These are phyloP conservation scores for Himalopsyche tibetana DNA, from an alignment of 2,888 invertebrate genomes.

Conservation along the genomic window DNA sequence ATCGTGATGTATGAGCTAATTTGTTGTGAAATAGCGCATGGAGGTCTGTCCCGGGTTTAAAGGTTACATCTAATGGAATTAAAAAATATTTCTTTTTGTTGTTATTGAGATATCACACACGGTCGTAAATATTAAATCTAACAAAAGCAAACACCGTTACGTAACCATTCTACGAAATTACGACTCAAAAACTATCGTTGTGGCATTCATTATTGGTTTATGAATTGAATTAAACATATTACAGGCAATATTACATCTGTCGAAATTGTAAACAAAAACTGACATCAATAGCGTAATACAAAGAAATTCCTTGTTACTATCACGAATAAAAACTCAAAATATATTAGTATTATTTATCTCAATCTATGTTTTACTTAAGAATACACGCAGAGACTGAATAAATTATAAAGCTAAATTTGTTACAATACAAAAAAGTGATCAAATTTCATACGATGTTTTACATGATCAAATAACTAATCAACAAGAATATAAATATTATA, in stretches of 20 bases:
- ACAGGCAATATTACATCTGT: slow-evolving; percentile 21
- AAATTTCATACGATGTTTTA: too few species aligned
- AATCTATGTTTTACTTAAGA: too few species aligned
- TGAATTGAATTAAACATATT: slow-evolving; percentile 38
- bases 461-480: too few species aligned
- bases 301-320: neutral
- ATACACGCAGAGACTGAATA: neutral
- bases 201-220: slow-evolving; percentile 13
- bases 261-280: slow-evolving; percentile 21
- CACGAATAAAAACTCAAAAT: neutral
- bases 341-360: too few species aligned
- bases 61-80: slow-evolving; percentile 58
- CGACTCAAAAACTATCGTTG: slow-evolving; percentile 6
- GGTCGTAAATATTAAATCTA: slow-evolving; percentile 32
- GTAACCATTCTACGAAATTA: slow-evolving; percentile 9
- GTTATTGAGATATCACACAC: slow-evolving; percentile 46
- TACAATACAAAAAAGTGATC: too few species aligned
- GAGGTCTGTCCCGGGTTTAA: slow-evolving; percentile 56
- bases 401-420: slow-evolving; percentile 31
- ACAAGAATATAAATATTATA: too few species aligned
- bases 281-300: neutral
- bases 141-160: slow-evolving; percentile 41
- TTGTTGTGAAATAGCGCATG: slow-evolving; percentile 60
- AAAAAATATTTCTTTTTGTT: slow-evolving; percentile 50
- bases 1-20: slow-evolving; percentile 63